Percentiles rank a stretch among this genome's conserved stretches.
These are phyloP conservation scores for Novumbra hubbsi DNA, from an alignment of 2,797 vertebrate genomes.

Conservation along the genomic window DNA sequence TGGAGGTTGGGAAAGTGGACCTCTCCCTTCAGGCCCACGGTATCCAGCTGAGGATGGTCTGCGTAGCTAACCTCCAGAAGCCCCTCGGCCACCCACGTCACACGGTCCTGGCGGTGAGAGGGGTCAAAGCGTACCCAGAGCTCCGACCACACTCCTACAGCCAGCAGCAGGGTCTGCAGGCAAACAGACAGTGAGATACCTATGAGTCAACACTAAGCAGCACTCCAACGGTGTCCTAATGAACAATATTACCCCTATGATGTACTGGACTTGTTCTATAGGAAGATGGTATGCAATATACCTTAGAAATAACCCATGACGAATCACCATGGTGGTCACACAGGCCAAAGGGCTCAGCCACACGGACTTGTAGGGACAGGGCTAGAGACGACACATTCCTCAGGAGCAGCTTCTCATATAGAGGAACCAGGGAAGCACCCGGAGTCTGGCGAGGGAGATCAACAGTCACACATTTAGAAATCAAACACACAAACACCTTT, in stretches of 20 bases:
- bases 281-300: constrained; percentile 22
- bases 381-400: constrained; percentile 79
- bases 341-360: constrained; percentile 76
- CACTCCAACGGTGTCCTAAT: neutral
- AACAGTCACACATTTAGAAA: constrained; percentile 13
- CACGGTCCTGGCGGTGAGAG: constrained; percentile 52
- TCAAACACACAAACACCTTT: neutral
- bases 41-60: constrained; percentile 78
- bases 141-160: constrained; percentile 54
- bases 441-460: constrained; percentile 63
- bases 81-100: constrained; percentile 68
- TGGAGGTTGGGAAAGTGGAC: constrained; percentile 82
- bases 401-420: constrained; percentile 76
- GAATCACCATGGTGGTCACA: constrained; percentile 49
- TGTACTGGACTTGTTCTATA: neutral
- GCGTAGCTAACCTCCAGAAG: constrained; percentile 73
- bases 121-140: constrained; percentile 83
- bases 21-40: constrained; percentile 72
- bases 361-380: constrained; percentile 67
- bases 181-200: constrained; percentile 16
- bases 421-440: constrained; percentile 53
- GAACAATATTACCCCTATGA: neutral
- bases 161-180: constrained; percentile 74
- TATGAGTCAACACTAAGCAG: neutral
- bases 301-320: constrained; percentile 60